phyloP scores from a whole-genome alignment of 1,140 invertebrate species.

The Caenorhabditis briggsae region DNA sequence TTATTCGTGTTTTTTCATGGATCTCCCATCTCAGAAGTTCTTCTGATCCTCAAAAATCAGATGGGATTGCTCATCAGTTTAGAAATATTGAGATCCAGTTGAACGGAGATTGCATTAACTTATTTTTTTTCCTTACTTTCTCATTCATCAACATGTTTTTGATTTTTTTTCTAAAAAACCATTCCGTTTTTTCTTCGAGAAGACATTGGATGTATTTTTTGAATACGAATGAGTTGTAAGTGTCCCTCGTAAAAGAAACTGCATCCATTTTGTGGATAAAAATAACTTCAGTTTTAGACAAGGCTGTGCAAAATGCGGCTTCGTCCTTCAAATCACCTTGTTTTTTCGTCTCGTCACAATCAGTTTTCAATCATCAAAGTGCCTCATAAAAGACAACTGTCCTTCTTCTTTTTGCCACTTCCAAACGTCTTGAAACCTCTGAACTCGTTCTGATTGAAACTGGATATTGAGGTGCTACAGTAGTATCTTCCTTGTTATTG shows the following conservation, averaged over 20 bases:
- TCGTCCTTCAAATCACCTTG: background rate
- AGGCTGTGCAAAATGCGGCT: no score
- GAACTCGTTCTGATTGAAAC: background rate
- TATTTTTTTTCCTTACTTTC: conserved; percentile 22
- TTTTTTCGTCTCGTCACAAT: conserved; percentile 10
- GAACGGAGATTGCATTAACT: background rate
- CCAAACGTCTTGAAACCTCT: background rate
- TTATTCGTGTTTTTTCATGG: background rate
- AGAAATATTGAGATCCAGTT: background rate
- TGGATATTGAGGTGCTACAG: background rate
- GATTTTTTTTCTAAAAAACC: background rate
- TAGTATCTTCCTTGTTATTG: background rate
- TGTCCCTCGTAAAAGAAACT: background rate
- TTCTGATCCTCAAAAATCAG: background rate
- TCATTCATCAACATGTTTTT: conserved; percentile 2
- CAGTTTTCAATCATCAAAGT: conserved; percentile 38
- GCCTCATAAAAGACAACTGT: conserved; percentile 53
- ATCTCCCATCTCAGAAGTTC: no score
- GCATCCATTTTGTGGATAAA: background rate
- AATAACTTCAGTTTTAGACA: no score
- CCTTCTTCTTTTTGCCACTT: background rate
- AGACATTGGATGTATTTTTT: background rate
- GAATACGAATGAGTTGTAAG: background rate
- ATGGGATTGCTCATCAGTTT: background rate
- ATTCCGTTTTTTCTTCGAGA: background rate